Conservation (phyloP, 2,113 vertebrate species). For the Micromys minutus region DNA sequence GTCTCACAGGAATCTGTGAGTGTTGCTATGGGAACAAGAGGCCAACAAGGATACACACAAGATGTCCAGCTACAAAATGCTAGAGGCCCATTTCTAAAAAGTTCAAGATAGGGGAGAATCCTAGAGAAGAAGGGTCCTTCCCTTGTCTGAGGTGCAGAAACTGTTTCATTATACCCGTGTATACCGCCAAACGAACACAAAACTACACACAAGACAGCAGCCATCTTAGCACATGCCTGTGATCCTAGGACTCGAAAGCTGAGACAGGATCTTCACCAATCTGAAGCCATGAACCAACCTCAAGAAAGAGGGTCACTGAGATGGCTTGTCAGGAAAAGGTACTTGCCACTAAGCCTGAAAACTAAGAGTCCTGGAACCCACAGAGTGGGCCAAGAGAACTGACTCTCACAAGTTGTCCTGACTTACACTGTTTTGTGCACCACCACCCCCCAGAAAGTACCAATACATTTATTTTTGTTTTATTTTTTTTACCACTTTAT, state of each 20-base stretch:
- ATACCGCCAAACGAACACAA: not conserved
- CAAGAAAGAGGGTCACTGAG: not conserved
- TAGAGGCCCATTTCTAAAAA: not conserved
- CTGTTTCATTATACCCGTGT: not conserved
- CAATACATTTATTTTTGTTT: too few relatives aligned
- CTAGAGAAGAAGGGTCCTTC: not conserved
- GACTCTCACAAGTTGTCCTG: too few relatives aligned
- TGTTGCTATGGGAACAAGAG: not conserved
- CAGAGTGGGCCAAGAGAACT: not conserved
- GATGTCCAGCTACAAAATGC: not conserved
- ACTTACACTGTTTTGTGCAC: not conserved
- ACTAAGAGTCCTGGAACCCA: not conserved
- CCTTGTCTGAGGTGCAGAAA: not conserved
- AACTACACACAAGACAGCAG: not conserved
- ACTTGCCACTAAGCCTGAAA: too few relatives aligned
- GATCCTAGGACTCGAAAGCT: not conserved
- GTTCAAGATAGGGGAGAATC: not conserved
- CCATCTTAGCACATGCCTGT: too few relatives aligned
- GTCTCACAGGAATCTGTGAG: not conserved
- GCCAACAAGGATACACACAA: not conserved
- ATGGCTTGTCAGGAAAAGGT: not conserved
- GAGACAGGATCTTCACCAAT: not conserved
- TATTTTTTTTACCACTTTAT: too few relatives aligned
- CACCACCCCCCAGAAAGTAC: not conserved
- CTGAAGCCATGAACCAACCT: not conserved